Percentiles rank a stretch among this genome's conserved stretches.
Conservation (phyloP, 2,113 vertebrate species). For the Xiphias gladius region DNA sequence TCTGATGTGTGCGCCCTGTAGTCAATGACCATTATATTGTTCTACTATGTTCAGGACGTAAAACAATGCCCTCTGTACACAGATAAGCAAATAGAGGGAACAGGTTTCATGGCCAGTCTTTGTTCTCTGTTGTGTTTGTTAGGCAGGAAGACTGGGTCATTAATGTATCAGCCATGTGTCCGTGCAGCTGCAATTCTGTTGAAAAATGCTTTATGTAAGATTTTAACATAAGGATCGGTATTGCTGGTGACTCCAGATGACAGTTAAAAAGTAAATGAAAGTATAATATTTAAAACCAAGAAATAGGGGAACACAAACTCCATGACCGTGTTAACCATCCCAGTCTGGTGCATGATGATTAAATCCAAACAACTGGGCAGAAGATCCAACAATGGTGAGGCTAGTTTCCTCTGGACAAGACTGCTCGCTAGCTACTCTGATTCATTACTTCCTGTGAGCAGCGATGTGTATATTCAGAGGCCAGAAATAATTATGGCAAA, state of each 20-base stretch:
- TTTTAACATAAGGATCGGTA: not conserved
- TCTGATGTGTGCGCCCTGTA: conserved; percentile 63
- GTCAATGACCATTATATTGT: conserved; percentile 72
- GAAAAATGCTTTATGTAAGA: conserved; percentile 7
- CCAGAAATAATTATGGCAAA: not conserved
- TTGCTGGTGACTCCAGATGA: not conserved
- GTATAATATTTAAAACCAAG: not conserved
- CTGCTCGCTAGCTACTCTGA: conserved; percentile 6
- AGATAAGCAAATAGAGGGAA: conserved; percentile 58
- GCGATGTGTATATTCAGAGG: not conserved
- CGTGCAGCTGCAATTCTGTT: conserved; percentile 58
- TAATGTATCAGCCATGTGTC: conserved; percentile 71
- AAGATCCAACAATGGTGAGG: not conserved
- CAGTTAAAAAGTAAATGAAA: not conserved
- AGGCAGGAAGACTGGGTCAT: conserved; percentile 71
- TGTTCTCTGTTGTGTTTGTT: conserved; percentile 66
- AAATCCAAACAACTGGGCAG: not conserved
- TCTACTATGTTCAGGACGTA: conserved; percentile 57
- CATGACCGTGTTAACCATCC: not conserved
- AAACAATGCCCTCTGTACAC: conserved; percentile 72
- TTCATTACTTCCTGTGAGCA: conserved; percentile 28
- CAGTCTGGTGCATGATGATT: not conserved
- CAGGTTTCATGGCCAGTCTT: conserved; percentile 60
- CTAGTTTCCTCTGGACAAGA: not conserved
- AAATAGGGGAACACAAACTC: conserved; percentile 5